Evolutionary conservation across 2,888 invertebrate genomes (phyloP).

Genomic region (Catocala fraxini): DNA sequence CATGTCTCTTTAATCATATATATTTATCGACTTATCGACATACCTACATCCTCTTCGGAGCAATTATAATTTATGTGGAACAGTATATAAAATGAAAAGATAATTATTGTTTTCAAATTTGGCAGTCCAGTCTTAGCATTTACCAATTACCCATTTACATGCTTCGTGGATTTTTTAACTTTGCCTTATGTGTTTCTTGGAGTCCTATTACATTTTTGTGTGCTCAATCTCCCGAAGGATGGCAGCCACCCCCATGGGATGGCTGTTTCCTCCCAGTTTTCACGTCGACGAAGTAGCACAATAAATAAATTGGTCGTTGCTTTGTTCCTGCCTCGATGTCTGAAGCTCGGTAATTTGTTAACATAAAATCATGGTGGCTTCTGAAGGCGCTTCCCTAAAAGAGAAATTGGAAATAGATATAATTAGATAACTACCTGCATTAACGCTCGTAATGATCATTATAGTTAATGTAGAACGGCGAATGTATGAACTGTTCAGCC

Average conservation of each 20-base stretch:
- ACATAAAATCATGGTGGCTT: constrained; percentile 35
- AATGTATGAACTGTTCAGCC: not conserved
- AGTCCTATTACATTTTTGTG: constrained; percentile 68
- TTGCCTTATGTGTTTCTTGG: constrained; percentile 48
- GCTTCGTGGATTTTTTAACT: too few relatives aligned
- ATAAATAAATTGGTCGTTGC: constrained; percentile 62
- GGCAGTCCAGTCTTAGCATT: too few relatives aligned
- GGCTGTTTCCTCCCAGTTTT: constrained; percentile 46
- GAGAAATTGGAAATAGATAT: constrained; percentile 24
- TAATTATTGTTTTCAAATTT: not conserved
- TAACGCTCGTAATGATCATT: constrained; percentile 12
- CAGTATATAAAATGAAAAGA: not conserved
- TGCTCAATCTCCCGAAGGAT: constrained; percentile 54
- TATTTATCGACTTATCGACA: too few relatives aligned
- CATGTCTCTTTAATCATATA: too few relatives aligned
- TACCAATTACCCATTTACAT: too few relatives aligned
- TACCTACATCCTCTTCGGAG: not conserved
- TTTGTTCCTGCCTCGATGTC: constrained; percentile 47
- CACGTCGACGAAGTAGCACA: constrained; percentile 54
- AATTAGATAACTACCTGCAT: constrained; percentile 20
- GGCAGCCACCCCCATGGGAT: constrained; percentile 44
- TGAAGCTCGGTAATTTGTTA: constrained; percentile 38
- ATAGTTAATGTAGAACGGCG: constrained; percentile 2
- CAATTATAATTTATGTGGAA: not conserved
- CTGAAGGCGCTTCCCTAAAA: constrained; percentile 32